Evolutionary conservation across 2,888 invertebrate species (phyloP).

Genomic region (Leptopilina myrica): DNA sequence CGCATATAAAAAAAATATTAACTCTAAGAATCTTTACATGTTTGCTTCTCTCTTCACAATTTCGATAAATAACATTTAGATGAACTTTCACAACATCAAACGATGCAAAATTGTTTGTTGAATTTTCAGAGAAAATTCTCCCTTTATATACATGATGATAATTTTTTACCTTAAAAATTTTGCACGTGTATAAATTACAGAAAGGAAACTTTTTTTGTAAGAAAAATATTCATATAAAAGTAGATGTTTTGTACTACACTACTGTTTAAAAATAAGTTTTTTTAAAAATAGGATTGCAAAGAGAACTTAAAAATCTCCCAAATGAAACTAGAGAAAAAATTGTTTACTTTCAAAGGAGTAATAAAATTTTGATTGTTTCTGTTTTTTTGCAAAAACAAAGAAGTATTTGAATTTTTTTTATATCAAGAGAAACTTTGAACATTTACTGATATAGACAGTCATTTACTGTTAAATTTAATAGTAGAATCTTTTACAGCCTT

Average conservation of each 20-base stretch:
- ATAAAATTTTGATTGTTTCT: neutral
- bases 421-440: neutral
- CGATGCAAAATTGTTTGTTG: neutral
- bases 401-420: neutral
- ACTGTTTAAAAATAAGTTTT: too few species aligned
- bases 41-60: neutral
- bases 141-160: too few species aligned
- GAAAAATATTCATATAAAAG: too few species aligned
- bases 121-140: too few species aligned
- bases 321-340: too few species aligned
- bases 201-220: too few species aligned
- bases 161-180: too few species aligned
- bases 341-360: too few species aligned
- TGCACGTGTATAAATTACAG: too few species aligned
- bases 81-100: neutral
- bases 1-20: neutral
- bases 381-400: neutral
- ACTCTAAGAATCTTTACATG: neutral
- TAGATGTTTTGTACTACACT: too few species aligned
- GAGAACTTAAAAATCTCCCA: too few species aligned
- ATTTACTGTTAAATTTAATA: neutral
- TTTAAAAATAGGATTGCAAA: too few species aligned
- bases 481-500: neutral
- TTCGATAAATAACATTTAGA: neutral
- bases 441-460: slow-evolving; percentile 1